Percentiles rank a stretch among this genome's conserved stretches.
phyloP scores from a whole-genome alignment of 2,888 invertebrate genomes.

The Heliothis peltigera region DNA sequence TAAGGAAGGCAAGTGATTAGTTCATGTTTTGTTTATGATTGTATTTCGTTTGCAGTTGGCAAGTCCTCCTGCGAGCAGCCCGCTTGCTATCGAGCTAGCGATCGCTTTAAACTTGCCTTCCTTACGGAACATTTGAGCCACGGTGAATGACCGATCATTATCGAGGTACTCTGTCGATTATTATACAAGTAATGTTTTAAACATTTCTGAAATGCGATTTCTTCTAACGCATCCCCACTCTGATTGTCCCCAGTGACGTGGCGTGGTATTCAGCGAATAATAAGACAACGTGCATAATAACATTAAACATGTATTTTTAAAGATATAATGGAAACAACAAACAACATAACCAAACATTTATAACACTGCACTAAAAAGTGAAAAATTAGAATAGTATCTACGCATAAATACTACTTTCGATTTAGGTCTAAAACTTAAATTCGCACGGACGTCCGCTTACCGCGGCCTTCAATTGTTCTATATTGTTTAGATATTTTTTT shows the following conservation, averaged over 20 bases:
- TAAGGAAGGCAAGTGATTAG: slow-evolving; percentile 28
- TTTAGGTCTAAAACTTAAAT: neutral
- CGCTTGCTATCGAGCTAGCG: slow-evolving; percentile 40
- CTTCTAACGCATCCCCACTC: slow-evolving; percentile 25
- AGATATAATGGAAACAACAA: slow-evolving; percentile 13
- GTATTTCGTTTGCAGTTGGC: slow-evolving; percentile 53
- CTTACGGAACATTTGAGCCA: slow-evolving; percentile 39
- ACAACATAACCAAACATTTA: neutral
- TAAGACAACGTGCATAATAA: slow-evolving; percentile 1
- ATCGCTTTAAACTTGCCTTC: slow-evolving; percentile 48
- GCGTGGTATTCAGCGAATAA: slow-evolving; percentile 13
- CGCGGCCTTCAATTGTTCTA: too few species aligned
- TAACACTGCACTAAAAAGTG: slow-evolving; percentile 11
- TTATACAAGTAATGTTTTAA: slow-evolving; percentile 16
- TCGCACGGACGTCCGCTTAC: too few species aligned
- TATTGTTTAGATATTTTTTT: too few species aligned
- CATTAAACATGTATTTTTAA: neutral
- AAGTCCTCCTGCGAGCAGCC: slow-evolving; percentile 44
- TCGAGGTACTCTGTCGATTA: slow-evolving; percentile 41
- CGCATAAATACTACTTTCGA: neutral
- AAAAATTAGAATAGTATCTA: neutral
- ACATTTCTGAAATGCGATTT: neutral
- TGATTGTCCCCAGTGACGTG: slow-evolving; percentile 40
- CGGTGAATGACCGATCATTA: slow-evolving; percentile 36
- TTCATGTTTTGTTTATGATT: slow-evolving; percentile 24